phyloP scores from a whole-genome alignment of 2,113 vertebrate genomes.

The Pygoscelis antarcticus region DNA sequence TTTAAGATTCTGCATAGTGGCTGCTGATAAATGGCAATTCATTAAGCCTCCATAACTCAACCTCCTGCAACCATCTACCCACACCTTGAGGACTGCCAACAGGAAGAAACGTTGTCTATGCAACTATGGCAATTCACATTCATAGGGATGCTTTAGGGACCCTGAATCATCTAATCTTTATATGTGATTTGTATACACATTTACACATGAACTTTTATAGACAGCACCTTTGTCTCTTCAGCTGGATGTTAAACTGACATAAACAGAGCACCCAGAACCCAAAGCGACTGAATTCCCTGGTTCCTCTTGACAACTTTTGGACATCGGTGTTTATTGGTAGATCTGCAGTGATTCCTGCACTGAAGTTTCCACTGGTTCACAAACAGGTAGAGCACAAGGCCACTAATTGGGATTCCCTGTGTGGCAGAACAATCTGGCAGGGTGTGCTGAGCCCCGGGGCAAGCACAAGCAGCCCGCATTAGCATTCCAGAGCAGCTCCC shows the following conservation, averaged over 20 bases:
- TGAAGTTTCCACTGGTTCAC: background rate
- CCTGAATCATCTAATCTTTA: background rate
- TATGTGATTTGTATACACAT: background rate
- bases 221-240: background rate
- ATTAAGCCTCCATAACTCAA: background rate
- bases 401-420: background rate
- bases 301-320: background rate
- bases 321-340: background rate
- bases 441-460: background rate
- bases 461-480: background rate
- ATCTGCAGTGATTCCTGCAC: background rate
- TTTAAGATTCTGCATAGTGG: background rate
- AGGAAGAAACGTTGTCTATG: background rate
- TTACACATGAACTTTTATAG: fast-evolving
- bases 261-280: background rate
- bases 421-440: background rate
- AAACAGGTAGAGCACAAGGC: background rate
- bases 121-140: background rate
- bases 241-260: background rate
- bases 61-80: background rate
- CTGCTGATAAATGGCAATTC: background rate
- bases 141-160: background rate
- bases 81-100: background rate
- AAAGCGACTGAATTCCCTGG: background rate
- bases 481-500: fast-evolving